These are phyloP conservation scores for Cabera pusaria DNA, from an alignment of 2,888 invertebrate genomes.

Conservation along the genomic window DNA sequence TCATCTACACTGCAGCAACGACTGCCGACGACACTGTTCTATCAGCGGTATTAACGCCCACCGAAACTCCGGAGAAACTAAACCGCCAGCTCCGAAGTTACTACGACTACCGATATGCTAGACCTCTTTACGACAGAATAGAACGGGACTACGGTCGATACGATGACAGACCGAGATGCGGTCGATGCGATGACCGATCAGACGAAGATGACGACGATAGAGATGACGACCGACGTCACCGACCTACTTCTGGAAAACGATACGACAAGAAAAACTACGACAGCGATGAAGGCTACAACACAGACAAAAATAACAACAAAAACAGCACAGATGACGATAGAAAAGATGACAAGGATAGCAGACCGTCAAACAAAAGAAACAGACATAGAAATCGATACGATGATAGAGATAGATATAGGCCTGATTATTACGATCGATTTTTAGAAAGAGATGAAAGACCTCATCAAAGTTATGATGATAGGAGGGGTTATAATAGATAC, in stretches of 20 bases:
- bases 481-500: constrained; percentile 64
- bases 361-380: constrained; percentile 39
- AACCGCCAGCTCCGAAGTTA: constrained; percentile 66
- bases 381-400: constrained; percentile 55
- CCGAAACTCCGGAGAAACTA: constrained; percentile 38
- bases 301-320: constrained; percentile 33
- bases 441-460: constrained; percentile 56
- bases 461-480: constrained; percentile 58
- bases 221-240: constrained; percentile 56
- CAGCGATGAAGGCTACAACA: constrained; percentile 52
- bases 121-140: constrained; percentile 54
- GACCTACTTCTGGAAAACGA: constrained; percentile 62
- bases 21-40: constrained; percentile 56
- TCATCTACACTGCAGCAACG: constrained; percentile 21
- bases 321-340: constrained; percentile 65
- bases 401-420: constrained; percentile 69
- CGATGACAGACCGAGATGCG: constrained; percentile 59
- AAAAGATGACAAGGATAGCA: constrained; percentile 58
- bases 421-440: constrained; percentile 71
- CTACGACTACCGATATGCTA: constrained; percentile 60
- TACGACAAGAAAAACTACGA: constrained; percentile 55
- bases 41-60: constrained; percentile 52
- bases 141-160: constrained; percentile 31
- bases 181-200: constrained; percentile 53
- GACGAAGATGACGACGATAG: constrained; percentile 52